Conservation (phyloP, 2,113 vertebrate genomes). For the Trogon surrucura region DNA sequence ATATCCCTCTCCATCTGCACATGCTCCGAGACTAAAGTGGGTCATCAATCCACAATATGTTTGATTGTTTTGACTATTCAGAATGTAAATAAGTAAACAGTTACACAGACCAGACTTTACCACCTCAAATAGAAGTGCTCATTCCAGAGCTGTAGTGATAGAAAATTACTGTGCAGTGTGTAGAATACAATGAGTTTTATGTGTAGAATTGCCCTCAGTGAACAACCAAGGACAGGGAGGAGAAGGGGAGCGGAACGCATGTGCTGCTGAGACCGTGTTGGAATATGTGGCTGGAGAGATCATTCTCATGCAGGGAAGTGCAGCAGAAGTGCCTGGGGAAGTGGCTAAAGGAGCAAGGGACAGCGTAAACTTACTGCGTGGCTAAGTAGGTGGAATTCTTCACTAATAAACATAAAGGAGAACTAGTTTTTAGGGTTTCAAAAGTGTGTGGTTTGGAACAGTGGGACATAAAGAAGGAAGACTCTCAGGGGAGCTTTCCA, state of each 20-base stretch:
- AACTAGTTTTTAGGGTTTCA: neutral
- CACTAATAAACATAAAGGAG: neutral
- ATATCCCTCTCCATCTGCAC: rapidly evolving
- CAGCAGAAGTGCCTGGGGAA: neutral
- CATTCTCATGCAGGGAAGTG: rapidly evolving
- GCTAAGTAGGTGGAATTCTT: neutral
- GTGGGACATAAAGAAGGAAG: neutral
- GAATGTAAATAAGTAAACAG: neutral
- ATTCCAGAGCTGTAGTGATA: neutral
- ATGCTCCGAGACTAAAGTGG: neutral
- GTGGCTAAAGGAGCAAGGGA: neutral
- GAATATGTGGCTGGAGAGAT: rapidly evolving
- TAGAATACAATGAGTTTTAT: neutral
- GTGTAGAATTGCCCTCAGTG: neutral
- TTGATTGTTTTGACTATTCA: neutral
- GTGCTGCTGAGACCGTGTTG: neutral
- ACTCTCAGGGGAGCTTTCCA: rapidly evolving
- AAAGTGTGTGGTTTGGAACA: neutral
- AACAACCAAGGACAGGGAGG: neutral
- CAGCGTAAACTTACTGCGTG: neutral
- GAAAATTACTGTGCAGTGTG: neutral
- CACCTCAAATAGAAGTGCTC: neutral
- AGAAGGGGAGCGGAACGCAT: too few relatives aligned
- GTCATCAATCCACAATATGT: neutral
- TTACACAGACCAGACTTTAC: neutral